Evolutionary conservation across 2,797 vertebrate species (phyloP).

Genomic region (Clarias pachynema): DNA sequence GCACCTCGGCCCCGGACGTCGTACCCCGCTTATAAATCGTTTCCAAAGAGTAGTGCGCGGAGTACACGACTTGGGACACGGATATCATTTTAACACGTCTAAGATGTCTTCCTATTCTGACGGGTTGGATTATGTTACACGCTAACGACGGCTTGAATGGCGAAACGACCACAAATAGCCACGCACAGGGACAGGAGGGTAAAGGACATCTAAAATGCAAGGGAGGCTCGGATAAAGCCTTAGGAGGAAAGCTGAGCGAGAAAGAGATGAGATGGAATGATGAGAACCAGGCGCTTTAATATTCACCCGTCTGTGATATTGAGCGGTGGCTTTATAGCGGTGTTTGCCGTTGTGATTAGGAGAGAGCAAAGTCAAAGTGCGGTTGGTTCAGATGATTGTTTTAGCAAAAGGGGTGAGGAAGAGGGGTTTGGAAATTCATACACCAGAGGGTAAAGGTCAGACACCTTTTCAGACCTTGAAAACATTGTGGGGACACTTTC

Average conservation of each 20-base stretch:
- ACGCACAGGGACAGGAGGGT: neutral
- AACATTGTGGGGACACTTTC: neutral
- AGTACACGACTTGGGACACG: neutral
- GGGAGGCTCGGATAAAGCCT: neutral
- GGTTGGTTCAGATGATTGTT: slow-evolving; percentile 20
- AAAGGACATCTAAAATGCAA: neutral
- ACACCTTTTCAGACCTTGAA: neutral
- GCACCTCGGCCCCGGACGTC: neutral
- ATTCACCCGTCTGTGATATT: neutral
- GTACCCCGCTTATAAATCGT: neutral
- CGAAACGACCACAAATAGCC: neutral
- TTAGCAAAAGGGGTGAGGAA: neutral
- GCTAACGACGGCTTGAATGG: neutral
- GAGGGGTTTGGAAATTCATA: slow-evolving; percentile 2
- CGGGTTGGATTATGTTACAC: neutral
- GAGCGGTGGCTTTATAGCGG: slow-evolving; percentile 20
- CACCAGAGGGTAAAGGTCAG: neutral
- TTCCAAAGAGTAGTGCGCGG: too few species aligned
- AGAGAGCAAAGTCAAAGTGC: slow-evolving; percentile 33
- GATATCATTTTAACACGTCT: neutral
- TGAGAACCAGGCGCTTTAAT: slow-evolving; percentile 19
- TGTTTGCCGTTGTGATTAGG: slow-evolving; percentile 43
- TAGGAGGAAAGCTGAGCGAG: neutral
- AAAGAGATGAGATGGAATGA: slow-evolving; percentile 3
- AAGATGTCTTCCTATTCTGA: neutral